Evolutionary conservation across 2,113 vertebrate species (phyloP).

Genomic region (Cygnus atratus): DNA sequence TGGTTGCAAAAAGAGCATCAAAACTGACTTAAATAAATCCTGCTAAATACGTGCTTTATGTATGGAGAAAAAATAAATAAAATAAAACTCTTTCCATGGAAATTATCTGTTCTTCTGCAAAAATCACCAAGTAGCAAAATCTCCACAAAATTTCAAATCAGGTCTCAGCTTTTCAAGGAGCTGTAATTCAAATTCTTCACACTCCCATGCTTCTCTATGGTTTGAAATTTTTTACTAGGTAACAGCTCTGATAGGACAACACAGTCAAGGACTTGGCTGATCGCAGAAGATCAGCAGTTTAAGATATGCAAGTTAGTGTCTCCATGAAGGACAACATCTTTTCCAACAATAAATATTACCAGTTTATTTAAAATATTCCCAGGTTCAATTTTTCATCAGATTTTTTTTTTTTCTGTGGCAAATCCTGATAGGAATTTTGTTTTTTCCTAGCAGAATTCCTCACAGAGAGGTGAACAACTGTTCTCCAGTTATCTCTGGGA

Average conservation of each 20-base stretch:
- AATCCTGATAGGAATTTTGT: neutral
- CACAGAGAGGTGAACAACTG: neutral
- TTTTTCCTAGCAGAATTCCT: neutral
- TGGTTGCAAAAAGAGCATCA: neutral
- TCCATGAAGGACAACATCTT: neutral
- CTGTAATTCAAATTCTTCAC: neutral
- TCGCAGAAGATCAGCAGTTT: neutral
- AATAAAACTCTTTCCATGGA: neutral
- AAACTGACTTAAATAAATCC: neutral
- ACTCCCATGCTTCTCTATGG: neutral
- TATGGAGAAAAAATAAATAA: neutral
- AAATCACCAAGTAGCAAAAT: neutral
- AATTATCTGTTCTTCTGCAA: neutral
- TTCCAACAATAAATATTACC: neutral
- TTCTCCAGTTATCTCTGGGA: neutral
- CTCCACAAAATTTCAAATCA: neutral
- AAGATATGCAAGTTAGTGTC: neutral
- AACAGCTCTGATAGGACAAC: neutral
- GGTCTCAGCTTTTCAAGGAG: neutral
- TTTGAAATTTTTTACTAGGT: neutral
- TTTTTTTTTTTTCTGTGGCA: neutral
- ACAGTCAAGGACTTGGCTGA: neutral
- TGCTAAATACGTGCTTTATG: neutral
- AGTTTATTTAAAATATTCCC: neutral
- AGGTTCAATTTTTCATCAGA: neutral